Conservation (phyloP, 2,797 vertebrate genomes). For the Avahi laniger region DNA sequence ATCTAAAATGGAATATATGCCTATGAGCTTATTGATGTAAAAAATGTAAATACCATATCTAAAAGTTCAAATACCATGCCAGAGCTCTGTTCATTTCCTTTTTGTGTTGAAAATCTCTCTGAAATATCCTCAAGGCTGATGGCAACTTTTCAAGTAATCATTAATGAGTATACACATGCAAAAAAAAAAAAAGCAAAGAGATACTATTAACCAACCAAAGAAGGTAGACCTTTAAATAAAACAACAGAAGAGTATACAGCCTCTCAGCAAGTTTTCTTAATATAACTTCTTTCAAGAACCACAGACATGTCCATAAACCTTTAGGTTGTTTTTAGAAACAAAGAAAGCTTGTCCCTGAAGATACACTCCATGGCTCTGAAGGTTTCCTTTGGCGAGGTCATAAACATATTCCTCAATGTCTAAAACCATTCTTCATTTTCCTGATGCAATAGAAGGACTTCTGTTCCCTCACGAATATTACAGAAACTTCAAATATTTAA, state of each 20-base stretch:
- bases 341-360: background rate
- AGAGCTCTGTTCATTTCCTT: conserved; percentile 20
- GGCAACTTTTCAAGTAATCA: conserved; percentile 21
- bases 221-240: conserved; percentile 19
- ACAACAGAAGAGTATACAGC: background rate
- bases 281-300: conserved; percentile 1
- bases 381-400: conserved; percentile 28
- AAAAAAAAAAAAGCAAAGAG: conserved; percentile 1
- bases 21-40: background rate
- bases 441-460: conserved; percentile 64
- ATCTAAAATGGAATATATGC: background rate
- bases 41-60: background rate
- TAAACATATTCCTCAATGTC: conserved; percentile 42
- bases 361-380: background rate
- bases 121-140: background rate
- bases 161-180: background rate
- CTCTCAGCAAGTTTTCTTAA: conserved; percentile 46
- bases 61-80: background rate
- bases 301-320: background rate
- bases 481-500: conserved; percentile 67
- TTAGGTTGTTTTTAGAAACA: background rate
- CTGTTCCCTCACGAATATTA: conserved; percentile 60
- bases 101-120: conserved; percentile 23
- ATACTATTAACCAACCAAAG: conserved; percentile 27
- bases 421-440: conserved; percentile 56